Percentiles rank a stretch among this genome's conserved stretches.
phyloP scores from a whole-genome alignment of 1,140 invertebrate species.

The Streblospio benedicti region DNA sequence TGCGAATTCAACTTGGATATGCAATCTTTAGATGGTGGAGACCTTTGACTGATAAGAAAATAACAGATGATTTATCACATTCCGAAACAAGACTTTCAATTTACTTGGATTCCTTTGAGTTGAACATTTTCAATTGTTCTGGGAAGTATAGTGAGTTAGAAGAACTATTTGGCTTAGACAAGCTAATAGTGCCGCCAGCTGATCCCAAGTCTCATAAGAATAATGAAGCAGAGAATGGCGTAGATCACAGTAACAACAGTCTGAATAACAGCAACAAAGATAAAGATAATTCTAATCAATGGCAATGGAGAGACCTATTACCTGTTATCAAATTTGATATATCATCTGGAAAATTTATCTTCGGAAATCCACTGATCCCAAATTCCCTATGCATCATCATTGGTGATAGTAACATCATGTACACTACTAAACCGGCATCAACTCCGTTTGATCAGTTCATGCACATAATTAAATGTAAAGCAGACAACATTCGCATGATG shows the following conservation, averaged over 20 bases:
- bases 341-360: constrained; percentile 73
- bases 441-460: constrained; percentile 88
- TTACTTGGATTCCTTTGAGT: constrained; percentile 88
- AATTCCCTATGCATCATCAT: constrained; percentile 85
- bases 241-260: background rate
- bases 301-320: constrained; percentile 88
- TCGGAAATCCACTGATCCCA: constrained; percentile 91
- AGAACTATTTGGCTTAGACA: constrained; percentile 74
- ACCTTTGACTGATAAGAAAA: constrained; percentile 86
- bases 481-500: constrained; percentile 85
- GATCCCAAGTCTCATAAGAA: constrained; percentile 21
- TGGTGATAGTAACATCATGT: constrained; percentile 88
- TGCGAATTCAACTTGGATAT: constrained; percentile 92
- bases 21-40: constrained; percentile 94
- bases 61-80: constrained; percentile 82
- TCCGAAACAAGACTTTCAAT: constrained; percentile 86
- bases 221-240: background rate
- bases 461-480: constrained; percentile 89
- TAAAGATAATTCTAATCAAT: too few species aligned
- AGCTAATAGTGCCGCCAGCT: constrained; percentile 60
- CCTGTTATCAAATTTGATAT: constrained; percentile 94
- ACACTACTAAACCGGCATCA: constrained; percentile 88
- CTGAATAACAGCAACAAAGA: constrained; percentile 8
- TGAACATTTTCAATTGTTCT: constrained; percentile 92
- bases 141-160: constrained; percentile 79